These are phyloP conservation scores for Syritta pipiens DNA, from an alignment of 2,888 invertebrate species.

Conservation along the genomic window DNA sequence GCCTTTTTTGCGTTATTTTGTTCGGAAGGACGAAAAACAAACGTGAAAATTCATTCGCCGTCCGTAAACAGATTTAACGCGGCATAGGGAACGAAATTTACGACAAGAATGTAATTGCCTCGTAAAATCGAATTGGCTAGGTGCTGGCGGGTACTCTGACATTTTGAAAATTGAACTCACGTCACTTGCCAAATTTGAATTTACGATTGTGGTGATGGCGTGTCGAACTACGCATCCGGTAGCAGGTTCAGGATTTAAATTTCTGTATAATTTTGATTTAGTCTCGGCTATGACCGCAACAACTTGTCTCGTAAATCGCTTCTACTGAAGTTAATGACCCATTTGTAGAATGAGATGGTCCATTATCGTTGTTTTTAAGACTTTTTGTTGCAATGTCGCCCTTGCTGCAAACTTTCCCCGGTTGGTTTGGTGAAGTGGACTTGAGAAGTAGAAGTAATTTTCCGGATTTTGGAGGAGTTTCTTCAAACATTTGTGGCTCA, in stretches of 20 bases:
- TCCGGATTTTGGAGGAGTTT: too few relatives aligned
- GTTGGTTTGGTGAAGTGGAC: too few relatives aligned
- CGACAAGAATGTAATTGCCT: slow-evolving; percentile 50
- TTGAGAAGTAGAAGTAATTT: too few relatives aligned
- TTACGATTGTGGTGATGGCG: slow-evolving; percentile 17
- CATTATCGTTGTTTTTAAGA: not conserved
- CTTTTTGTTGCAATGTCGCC: too few relatives aligned
- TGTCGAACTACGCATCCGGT: not conserved
- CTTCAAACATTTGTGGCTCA: too few relatives aligned
- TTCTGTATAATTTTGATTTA: not conserved
- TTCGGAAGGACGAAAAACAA: slow-evolving; percentile 23
- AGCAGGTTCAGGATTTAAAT: not conserved
- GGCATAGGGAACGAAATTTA: slow-evolving; percentile 46
- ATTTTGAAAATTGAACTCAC: slow-evolving; percentile 28
- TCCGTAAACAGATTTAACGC: slow-evolving; percentile 49
- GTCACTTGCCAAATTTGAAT: slow-evolving; percentile 51
- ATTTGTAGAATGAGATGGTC: too few relatives aligned
- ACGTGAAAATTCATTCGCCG: too few relatives aligned
- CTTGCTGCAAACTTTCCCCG: too few relatives aligned
- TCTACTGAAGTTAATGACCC: not conserved
- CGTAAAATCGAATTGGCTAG: slow-evolving; percentile 52
- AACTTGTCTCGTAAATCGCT: slow-evolving; percentile 26
- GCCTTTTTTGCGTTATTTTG: too few relatives aligned
- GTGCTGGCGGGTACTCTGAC: slow-evolving; percentile 4
- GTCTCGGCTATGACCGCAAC: not conserved